Evolutionary conservation across 2,113 vertebrate species (phyloP), one percentile per base, ranked within the genome.

Genomic region (Odontophorus gujanensis): DNA sequence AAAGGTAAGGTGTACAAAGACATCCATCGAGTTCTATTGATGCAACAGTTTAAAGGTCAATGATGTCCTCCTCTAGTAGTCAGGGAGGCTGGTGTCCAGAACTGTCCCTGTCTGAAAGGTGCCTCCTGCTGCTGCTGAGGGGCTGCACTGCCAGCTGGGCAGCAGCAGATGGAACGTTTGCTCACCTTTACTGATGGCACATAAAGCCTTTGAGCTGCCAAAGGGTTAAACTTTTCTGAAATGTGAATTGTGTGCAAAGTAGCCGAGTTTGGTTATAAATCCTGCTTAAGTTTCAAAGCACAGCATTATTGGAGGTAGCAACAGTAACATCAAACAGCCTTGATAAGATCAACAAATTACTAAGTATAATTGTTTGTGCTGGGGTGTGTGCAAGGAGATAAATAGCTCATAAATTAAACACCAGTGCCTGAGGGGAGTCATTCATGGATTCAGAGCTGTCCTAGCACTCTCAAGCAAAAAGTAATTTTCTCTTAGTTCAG

Each of bases 311-410:
- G 53, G 76, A 95, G 90, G 93, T 89, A 92, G 85, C 95, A 93
- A 80, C 55, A 66, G 87, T 93, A 95, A 95, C 96, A 96, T 96
- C 92, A 94, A 74, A 90, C 73, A 88, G 67, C 82, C 68, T 89
- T 45, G 94, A 96, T 96, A 97, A 96, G 84, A 96, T 97, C 97
- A 97, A 97, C 96, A 96, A 96, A 96, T 97, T 97, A 96, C 94
- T 90, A 94, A 96, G 66, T 96, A 96, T 98, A 97, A 97, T 96
- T 96, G 94, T 97, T 97, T 97, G 92, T 95, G 96, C 91, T 93
- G 88, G 80, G 94, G 96, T 95, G 92, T 96, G 94, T 85, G 93
- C 81, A 78, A 94, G 77, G 78, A 97, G 97, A 97, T 97, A 97
- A 97, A 97, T 95, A 96, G 91, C 95, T 96, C 95, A 94, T 95